phyloP scores from a whole-genome alignment of 2,113 vertebrate species.

The Clupea harengus region DNA sequence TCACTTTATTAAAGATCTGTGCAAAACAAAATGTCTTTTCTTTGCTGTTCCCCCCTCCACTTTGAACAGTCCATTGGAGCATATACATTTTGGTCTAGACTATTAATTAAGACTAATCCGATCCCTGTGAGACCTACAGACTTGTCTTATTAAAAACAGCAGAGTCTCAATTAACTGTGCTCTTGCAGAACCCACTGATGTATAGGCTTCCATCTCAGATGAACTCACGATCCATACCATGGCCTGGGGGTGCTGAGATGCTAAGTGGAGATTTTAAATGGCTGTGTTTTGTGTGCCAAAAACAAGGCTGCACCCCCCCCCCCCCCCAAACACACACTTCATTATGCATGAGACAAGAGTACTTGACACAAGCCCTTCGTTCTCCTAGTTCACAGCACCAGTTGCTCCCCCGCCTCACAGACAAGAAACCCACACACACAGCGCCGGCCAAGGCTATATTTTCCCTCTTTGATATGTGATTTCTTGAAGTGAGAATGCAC shows the following conservation, averaged over 20 bases:
- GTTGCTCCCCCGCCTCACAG: not conserved
- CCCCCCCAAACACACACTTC: not conserved
- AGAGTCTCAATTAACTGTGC: slow-evolving; percentile 2
- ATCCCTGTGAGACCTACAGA: not conserved
- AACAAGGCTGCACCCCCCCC: too few species aligned
- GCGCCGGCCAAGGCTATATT: not conserved
- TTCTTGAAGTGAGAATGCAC: not conserved
- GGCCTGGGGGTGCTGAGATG: not conserved
- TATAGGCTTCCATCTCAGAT: not conserved
- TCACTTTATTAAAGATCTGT: slow-evolving; percentile 49
- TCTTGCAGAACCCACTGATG: not conserved
- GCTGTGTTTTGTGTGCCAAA: not conserved
- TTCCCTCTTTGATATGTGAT: not conserved
- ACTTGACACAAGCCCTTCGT: not conserved
- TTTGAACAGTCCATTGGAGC: not conserved
- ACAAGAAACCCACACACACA: not conserved
- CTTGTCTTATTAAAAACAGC: slow-evolving; percentile 11
- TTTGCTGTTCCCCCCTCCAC: not conserved
- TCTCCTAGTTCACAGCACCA: not conserved
- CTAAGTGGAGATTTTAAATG: not conserved
- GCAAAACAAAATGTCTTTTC: not conserved
- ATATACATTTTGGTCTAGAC: not conserved
- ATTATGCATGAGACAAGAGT: not conserved
- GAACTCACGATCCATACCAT: not conserved
- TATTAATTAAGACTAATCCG: slow-evolving; percentile 5